Evolutionary conservation across 2,113 vertebrate species (phyloP).

Genomic region (Todiramphus chloris): DNA sequence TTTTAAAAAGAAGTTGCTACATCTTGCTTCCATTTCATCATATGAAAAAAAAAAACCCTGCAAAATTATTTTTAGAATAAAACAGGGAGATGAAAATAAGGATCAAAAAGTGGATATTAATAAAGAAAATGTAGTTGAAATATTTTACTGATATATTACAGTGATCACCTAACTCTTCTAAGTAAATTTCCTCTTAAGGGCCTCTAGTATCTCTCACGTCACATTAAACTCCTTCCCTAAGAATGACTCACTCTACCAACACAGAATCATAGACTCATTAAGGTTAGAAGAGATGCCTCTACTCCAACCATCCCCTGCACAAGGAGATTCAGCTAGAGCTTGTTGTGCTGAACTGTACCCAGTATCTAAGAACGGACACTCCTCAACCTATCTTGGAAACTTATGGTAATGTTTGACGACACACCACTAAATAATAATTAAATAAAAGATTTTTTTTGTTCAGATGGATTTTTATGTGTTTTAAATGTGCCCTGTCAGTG

Average conservation of each 20-base stretch:
- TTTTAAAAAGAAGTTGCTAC: not conserved
- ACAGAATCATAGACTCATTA: not conserved
- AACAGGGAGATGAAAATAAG: not conserved
- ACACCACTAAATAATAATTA: not conserved
- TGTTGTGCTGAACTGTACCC: not conserved
- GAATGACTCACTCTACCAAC: not conserved
- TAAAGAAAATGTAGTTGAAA: not conserved
- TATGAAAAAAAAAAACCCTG: not conserved
- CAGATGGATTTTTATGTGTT: not conserved
- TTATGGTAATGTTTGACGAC: not conserved
- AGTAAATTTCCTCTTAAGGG: not conserved
- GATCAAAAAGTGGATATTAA: not conserved
- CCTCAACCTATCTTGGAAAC: not conserved
- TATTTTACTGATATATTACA: not conserved
- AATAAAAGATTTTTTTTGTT: not conserved
- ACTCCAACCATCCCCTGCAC: fast-evolving
- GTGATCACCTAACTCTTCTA: not conserved
- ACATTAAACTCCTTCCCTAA: not conserved
- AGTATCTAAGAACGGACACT: not conserved
- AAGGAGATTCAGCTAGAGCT: not conserved
- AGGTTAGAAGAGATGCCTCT: not conserved
- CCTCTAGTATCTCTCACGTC: not conserved
- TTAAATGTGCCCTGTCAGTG: not conserved
- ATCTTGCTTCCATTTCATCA: not conserved
- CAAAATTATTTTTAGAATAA: not conserved